A percentile compares a stretch with the other conserved stretches of the same genome.
phyloP scores from a whole-genome alignment of 2,797 vertebrate genomes.

The Varecia variegata region DNA sequence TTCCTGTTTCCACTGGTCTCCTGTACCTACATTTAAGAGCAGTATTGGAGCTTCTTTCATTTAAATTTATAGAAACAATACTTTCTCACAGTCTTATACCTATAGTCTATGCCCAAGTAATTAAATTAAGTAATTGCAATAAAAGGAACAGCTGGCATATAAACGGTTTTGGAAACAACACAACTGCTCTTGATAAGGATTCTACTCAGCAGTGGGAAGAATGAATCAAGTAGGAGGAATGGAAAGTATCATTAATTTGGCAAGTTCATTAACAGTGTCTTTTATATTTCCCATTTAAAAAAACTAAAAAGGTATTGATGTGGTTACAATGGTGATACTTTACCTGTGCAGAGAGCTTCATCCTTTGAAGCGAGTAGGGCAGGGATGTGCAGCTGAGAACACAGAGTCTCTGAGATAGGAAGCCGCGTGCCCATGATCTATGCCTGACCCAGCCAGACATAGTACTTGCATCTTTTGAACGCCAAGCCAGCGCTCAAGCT shows the following conservation, averaged over 20 bases:
- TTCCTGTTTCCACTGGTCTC: background rate
- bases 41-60: background rate
- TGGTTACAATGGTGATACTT: background rate
- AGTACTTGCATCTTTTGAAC: background rate
- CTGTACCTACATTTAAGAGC: background rate
- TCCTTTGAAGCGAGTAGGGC: background rate
- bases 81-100: background rate
- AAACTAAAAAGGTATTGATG: background rate
- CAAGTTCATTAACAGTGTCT: background rate
- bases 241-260: background rate
- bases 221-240: background rate
- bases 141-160: background rate
- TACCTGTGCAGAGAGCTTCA: background rate
- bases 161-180: background rate
- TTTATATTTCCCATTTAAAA: background rate
- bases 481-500: background rate
- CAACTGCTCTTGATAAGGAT: background rate
- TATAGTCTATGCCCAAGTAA: background rate
- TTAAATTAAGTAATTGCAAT: background rate
- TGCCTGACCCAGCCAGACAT: too few species aligned
- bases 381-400: background rate
- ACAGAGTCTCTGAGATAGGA: background rate
- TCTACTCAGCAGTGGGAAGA: background rate
- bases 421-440: background rate
- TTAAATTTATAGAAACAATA: background rate